These are phyloP conservation scores for Phlogophora meticulosa DNA, from an alignment of 2,888 invertebrate species.

Conservation along the genomic window DNA sequence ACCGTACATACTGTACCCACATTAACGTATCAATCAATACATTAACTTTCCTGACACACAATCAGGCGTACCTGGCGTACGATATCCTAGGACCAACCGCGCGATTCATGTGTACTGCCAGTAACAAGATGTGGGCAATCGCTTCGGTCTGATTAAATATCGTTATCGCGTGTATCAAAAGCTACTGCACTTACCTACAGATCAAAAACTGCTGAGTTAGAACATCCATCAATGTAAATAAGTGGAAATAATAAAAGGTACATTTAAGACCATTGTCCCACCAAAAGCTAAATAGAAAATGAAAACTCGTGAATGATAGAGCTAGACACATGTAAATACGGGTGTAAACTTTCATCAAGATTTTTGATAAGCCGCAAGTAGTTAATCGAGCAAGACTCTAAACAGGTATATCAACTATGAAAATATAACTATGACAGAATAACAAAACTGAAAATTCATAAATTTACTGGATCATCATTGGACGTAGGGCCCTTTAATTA, in stretches of 20 bases:
- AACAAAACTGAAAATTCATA: not conserved
- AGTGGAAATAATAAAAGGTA: slow-evolving; percentile 75
- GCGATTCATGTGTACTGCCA: slow-evolving; percentile 53
- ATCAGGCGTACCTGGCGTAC: slow-evolving; percentile 33
- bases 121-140: slow-evolving; percentile 67
- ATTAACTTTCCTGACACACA: slow-evolving; percentile 48
- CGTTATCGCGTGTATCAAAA: slow-evolving; percentile 76
- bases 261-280: slow-evolving; percentile 65
- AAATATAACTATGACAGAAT: not conserved
- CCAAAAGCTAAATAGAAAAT: slow-evolving; percentile 56
- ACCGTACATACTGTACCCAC: slow-evolving; percentile 38
- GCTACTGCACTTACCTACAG: slow-evolving; percentile 84
- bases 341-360: not conserved
- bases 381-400: not conserved
- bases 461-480: not conserved
- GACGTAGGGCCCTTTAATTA: too few relatives aligned
- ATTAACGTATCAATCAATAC: slow-evolving; percentile 56
- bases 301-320: not conserved
- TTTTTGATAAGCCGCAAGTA: not conserved
- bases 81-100: slow-evolving; percentile 51
- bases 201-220: slow-evolving; percentile 88
- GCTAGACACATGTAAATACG: not conserved
- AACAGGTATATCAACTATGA: not conserved
- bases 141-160: slow-evolving; percentile 69
- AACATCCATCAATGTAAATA: slow-evolving; percentile 87